Evolutionary conservation across 2,888 invertebrate species (phyloP).

Genomic region (Deilephila elpenor): DNA sequence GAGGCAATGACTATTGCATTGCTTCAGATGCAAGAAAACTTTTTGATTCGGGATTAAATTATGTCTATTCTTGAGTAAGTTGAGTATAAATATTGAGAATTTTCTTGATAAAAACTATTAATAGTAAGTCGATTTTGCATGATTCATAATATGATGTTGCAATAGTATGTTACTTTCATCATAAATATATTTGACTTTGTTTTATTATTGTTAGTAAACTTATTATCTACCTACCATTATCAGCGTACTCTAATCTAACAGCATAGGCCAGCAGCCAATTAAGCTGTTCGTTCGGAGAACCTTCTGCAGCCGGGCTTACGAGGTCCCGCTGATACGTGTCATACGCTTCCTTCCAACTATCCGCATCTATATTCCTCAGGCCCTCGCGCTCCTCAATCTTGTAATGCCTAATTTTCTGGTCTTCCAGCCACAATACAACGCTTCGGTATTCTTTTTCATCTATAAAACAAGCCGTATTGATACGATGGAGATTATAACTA

Average conservation of each 20-base stretch:
- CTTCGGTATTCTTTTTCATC: conserved; percentile 92
- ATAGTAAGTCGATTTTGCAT: too few species aligned
- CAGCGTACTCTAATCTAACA: conserved; percentile 92
- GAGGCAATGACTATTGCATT: background rate
- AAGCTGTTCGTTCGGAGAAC: conserved; percentile 87
- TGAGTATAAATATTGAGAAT: too few species aligned
- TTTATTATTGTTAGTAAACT: background rate
- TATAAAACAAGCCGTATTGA: conserved; percentile 65
- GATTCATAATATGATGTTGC: background rate
- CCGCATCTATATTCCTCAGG: conserved; percentile 87
- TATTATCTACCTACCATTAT: conserved; percentile 85
- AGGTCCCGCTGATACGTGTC: conserved; percentile 90
- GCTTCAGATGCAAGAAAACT: too few species aligned
- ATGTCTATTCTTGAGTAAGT: too few species aligned
- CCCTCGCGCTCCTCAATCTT: conserved; percentile 91
- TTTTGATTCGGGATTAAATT: too few species aligned
- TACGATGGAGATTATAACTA: background rate
- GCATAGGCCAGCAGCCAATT: conserved; percentile 95
- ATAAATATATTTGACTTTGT: background rate
- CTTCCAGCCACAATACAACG: conserved; percentile 95
- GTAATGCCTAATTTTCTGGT: conserved; percentile 95
- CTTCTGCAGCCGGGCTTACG: conserved; percentile 87
- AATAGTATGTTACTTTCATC: background rate
- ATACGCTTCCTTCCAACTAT: conserved; percentile 90
- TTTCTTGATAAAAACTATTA: too few species aligned